Evolutionary conservation across 2,888 invertebrate genomes (phyloP), one percentile per base, ranked within the genome.

Genomic region (Amorpha juglandis): DNA sequence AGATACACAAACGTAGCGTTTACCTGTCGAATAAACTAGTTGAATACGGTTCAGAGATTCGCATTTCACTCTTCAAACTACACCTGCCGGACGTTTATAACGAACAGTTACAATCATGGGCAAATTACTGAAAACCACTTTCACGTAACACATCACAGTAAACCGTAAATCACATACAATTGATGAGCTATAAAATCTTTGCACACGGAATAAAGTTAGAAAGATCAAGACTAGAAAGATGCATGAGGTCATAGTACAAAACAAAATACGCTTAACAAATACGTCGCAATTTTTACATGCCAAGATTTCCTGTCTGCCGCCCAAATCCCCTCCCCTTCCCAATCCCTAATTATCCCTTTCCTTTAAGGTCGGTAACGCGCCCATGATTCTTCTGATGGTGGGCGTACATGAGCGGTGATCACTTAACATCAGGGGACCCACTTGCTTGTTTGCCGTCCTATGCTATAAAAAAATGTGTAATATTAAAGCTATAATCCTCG

Each of bases 1-100:
- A 78, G 68, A 65, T 27, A 27, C 64, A 66, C 64, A n/a, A n/a
- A 14, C 33, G 27, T 47, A 12, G 62, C 47, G 62, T 48, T 63
- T 63, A 63, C 62, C 47, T 64, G 52, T 33, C 45, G 52, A 64
- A 53, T 53, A 52, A 64, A 45, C 52, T 64, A 58, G 58, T 42
- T 42, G 19, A 58, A 58, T 58, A 16, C 58, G 58, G 42, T 11
- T 58, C 12, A 19, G 55, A 55, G 19, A 58, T 58, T 11, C 58
- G 42, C 19, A 12, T 12, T 16, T 16, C 19, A 16, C 58, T 19
- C 19, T 12, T 19, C 42, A 16, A 1, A 45, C 45, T 45, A 11
- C 45, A 45, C 45, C 38, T 1, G 14, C 11, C 19, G 19, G 42
- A 58, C 19, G 11, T 42, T 58, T 58, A 42, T 58, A 14, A 58